phyloP scores from a whole-genome alignment of 1,140 invertebrate species.

The Drosophila chauvacae region DNA sequence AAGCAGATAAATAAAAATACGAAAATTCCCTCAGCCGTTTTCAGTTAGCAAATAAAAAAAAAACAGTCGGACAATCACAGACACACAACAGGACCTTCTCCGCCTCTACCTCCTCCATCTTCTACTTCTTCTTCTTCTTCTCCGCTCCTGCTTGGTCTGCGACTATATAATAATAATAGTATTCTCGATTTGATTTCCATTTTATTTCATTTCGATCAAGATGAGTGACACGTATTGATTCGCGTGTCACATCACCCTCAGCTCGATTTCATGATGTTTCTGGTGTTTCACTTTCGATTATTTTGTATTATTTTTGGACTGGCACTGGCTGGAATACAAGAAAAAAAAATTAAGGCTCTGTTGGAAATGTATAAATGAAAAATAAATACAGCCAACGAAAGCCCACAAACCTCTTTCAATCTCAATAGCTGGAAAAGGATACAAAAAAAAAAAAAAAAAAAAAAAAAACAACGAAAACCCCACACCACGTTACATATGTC shows the following conservation, averaged over 20 bases:
- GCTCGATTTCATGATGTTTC: conserved; percentile 37
- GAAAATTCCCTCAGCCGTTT: background rate
- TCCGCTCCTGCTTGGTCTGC: conserved; percentile 1
- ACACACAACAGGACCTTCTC: conserved; percentile 5
- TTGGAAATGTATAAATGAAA: conserved; percentile 30
- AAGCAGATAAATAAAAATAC: background rate
- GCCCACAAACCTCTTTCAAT: conserved; percentile 12
- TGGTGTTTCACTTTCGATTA: conserved; percentile 30
- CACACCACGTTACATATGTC: conserved; percentile 25
- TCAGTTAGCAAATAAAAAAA: conserved; percentile 5
- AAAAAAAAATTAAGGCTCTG: conserved; percentile 9
- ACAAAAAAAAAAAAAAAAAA: background rate
- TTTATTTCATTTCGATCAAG: conserved; percentile 21
- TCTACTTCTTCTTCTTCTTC: background rate
- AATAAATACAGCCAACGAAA: conserved; percentile 25
- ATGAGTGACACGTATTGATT: conserved; percentile 40
- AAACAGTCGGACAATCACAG: conserved; percentile 22
- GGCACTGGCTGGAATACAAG: conserved; percentile 9
- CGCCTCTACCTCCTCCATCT: background rate
- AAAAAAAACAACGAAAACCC: conserved; percentile 5
- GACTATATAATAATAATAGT: conserved; percentile 11
- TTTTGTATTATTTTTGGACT: conserved; percentile 34
- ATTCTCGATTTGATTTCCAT: conserved; percentile 15
- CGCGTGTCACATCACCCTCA: conserved; percentile 31
- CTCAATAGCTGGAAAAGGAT: conserved; percentile 2